These are phyloP conservation scores for Platypus cylindrus DNA, from an alignment of 2,888 invertebrate genomes.

Conservation along the genomic window DNA sequence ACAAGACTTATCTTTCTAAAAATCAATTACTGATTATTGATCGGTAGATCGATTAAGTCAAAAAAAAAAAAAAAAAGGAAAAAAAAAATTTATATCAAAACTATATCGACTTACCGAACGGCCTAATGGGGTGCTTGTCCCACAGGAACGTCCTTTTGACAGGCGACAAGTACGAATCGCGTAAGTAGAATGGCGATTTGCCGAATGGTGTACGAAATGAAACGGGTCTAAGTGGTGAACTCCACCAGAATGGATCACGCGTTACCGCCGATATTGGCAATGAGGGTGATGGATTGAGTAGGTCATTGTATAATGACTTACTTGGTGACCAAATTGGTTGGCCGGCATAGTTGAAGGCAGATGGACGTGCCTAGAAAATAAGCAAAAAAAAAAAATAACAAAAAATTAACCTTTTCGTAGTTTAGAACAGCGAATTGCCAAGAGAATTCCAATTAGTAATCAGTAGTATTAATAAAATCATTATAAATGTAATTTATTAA, in stretches of 20 bases:
- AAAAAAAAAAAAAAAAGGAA: neutral
- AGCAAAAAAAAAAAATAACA: slow-evolving; percentile 5
- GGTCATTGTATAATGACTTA: slow-evolving; percentile 44
- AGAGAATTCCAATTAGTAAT: no score
- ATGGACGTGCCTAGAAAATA: slow-evolving; percentile 41
- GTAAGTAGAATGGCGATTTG: slow-evolving; percentile 63
- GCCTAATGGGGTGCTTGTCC: slow-evolving; percentile 83
- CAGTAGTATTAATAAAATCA: no score
- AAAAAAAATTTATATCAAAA: neutral
- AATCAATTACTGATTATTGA: no score
- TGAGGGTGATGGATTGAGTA: slow-evolving; percentile 68
- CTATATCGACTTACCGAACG: slow-evolving; percentile 61
- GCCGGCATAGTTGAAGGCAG: slow-evolving; percentile 63
- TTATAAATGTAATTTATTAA: neutral
- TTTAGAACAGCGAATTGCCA: no score
- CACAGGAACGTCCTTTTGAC: slow-evolving; percentile 84
- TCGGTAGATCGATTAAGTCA: no score
- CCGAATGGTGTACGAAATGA: slow-evolving; percentile 50
- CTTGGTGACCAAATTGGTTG: slow-evolving; percentile 56
- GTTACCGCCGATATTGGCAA: slow-evolving; percentile 69
- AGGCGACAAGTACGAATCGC: slow-evolving; percentile 82
- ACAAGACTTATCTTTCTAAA: no score
- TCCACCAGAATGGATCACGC: slow-evolving; percentile 78
- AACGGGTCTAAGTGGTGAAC: slow-evolving; percentile 68
- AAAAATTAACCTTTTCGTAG: no score